phyloP scores from a whole-genome alignment of 2,888 invertebrate genomes.

The Hirtodrosophila cameraria region DNA sequence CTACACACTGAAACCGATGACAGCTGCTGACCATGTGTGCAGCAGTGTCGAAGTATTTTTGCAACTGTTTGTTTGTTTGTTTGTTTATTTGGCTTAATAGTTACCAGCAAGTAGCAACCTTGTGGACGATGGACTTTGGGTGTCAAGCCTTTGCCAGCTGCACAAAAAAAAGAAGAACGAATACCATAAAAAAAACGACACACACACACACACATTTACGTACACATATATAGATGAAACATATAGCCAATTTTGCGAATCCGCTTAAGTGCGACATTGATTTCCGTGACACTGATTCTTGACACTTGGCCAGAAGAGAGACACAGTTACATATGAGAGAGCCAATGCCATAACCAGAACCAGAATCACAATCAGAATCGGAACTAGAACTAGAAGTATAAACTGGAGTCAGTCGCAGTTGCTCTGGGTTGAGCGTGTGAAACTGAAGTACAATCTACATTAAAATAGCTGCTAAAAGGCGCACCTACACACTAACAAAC shows the following conservation, averaged over 20 bases:
- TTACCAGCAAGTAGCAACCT: conserved; percentile 26
- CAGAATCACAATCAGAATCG: background rate
- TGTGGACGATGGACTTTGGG: conserved; percentile 35
- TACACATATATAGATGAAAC: conserved; percentile 33
- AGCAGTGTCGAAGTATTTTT: conserved; percentile 19
- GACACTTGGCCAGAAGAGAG: conserved; percentile 60
- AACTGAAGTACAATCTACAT: conserved; percentile 49
- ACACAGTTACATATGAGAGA: conserved; percentile 7
- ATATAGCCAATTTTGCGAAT: conserved; percentile 78
- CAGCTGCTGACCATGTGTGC: conserved; percentile 43
- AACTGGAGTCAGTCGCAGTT: background rate
- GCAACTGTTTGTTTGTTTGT: conserved; percentile 37
- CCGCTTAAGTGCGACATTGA: conserved; percentile 79
- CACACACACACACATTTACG: background rate
- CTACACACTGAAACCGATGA: conserved; percentile 22
- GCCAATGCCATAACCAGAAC: conserved; percentile 8
- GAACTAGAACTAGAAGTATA: too few species aligned
- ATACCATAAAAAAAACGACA: conserved; percentile 7
- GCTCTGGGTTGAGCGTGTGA: conserved; percentile 29
- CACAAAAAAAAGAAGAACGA: conserved; percentile 3
- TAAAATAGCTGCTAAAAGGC: conserved; percentile 54
- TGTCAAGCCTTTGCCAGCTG: conserved; percentile 31
- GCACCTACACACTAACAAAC: conserved; percentile 17
- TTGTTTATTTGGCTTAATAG: conserved; percentile 65
- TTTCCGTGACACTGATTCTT: conserved; percentile 75